Base-by-base conservation (phyloP, 2,888 invertebrate genomes). In the Andrena haemorrhoa region DNA sequence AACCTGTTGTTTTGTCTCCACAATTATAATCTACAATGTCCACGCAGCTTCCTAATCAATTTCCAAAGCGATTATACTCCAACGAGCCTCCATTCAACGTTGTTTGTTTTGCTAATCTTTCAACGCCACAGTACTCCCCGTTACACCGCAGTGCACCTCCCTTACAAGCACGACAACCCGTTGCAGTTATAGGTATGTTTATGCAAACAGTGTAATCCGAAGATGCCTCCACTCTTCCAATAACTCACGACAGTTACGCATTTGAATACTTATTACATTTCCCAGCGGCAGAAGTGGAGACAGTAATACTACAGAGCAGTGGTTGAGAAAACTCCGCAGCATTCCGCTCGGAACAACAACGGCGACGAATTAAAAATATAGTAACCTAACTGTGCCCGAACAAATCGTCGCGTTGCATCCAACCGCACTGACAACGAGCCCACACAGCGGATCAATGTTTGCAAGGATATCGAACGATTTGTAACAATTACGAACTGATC, bases 401-500 rank as follows among this genome's bases (percentile, higher is more conserved):
- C 16, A 41, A 5, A 41, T 41, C 41, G 16, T 41, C 41, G 5
- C 41, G 16, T 41, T 16, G 12, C 41, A 16, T 41, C 16, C 1
- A 26, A 56, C 56, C 26, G 0, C 1, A 73, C 73, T 72, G 61
- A 41, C 65, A 26, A 47, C 35, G 51, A 75, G 69, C 53, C 65
- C 56, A 47, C 68, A 29, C 33, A 29, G 8, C 60, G 73, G 83
- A 87, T 87, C 87, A 79, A 86, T 84, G 85, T 89, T 86, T 82
- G 86, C 87, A 83, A 86, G 78, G 69, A 75, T 65, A 71, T 81
- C 80, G 68, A 83, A 79, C 89, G 86, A 91, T 91, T 91, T 90
- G 90, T 91, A 89, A 90, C 90, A 91, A 90, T 90, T 90, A 91
- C 83, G 83, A 82, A 74, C 76, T 65, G 86, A 89, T 86, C 86